phyloP scores from a whole-genome alignment of 2,113 vertebrate species.

The Nycticorax nycticorax region DNA sequence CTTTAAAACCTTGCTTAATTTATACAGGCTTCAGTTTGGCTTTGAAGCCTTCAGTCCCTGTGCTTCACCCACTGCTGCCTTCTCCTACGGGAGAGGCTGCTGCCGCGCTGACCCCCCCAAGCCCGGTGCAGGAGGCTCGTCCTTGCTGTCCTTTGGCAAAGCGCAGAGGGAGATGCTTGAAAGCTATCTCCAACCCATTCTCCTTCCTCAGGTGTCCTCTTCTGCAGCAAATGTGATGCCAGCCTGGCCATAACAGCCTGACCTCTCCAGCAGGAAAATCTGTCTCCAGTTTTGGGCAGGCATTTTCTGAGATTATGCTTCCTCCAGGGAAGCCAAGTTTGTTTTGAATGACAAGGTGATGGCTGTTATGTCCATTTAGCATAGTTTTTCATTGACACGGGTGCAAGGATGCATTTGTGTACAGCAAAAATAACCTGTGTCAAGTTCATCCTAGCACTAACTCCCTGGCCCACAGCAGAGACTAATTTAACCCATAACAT shows the following conservation, averaged over 20 bases:
- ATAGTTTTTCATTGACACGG: background rate
- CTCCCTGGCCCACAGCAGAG: background rate
- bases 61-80: background rate
- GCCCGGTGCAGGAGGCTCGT: accelerated
- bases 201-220: background rate
- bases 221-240: background rate
- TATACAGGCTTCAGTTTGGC: background rate
- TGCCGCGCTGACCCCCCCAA: accelerated
- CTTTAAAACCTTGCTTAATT: background rate
- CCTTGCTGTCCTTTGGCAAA: background rate
- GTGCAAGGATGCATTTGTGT: background rate
- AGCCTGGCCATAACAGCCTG: background rate
- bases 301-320: background rate
- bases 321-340: background rate
- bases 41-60: background rate
- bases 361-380: background rate
- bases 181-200: background rate
- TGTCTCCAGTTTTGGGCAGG: background rate
- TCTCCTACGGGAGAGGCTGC: background rate
- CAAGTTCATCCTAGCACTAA: background rate
- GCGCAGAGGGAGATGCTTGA: background rate
- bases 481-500: background rate
- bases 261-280: background rate
- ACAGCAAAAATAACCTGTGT: background rate
- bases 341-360: background rate